Base-by-base conservation (phyloP, 2,888 invertebrate species). In the Limnephilus auricula region DNA sequence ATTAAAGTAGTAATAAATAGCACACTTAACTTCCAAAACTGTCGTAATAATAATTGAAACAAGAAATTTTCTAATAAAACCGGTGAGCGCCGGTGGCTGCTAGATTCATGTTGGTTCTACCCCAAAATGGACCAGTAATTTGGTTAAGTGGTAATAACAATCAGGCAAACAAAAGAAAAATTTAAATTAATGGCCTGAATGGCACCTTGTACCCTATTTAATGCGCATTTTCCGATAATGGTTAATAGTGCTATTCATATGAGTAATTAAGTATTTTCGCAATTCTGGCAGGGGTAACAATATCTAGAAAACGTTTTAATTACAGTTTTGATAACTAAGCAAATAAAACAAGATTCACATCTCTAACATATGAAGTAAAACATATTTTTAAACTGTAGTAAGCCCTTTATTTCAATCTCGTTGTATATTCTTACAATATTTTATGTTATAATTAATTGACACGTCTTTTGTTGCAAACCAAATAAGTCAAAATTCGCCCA, bases 61-160 rank as follows among this genome's bases (percentile, higher is more conserved):
- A 9, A 25, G 25, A 65, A 65, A 65, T 65, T n/a, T 65, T 65
- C n/a, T n/a, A 65, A 65, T 65, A 65, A 65, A 65, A 50, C 50
- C 50, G 18, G 50, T 18, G 50, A 50, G 50, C 18, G 65, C 65
- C 65, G 65, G 18, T 6, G 25, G 25, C 65, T 50, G 45, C 45
- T 9, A 65, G 65, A 65, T 65, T 65, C 65, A 25, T n/a, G 25
- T 65, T 25, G n/a, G 5, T 65, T 65, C n/a, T 9, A 25, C 65
- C 25, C 25, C 25, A n/a, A 65, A 65, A 65, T 65, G 65, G n/a
- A 65, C 65, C 65, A n/a, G 65, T n/a, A n/a, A 65, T 65, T 50
- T n/a, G 65, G 65, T 65, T 65, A 65, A 65, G 65, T n/a, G 65
- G 65, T 65, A 65, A 65, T 65, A 65, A 65, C 65, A 65, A 65